Percentiles rank a stretch among this genome's conserved stretches.
Evolutionary conservation across 2,113 vertebrate species (phyloP).

Genomic region (Lepisosteus osseus): DNA sequence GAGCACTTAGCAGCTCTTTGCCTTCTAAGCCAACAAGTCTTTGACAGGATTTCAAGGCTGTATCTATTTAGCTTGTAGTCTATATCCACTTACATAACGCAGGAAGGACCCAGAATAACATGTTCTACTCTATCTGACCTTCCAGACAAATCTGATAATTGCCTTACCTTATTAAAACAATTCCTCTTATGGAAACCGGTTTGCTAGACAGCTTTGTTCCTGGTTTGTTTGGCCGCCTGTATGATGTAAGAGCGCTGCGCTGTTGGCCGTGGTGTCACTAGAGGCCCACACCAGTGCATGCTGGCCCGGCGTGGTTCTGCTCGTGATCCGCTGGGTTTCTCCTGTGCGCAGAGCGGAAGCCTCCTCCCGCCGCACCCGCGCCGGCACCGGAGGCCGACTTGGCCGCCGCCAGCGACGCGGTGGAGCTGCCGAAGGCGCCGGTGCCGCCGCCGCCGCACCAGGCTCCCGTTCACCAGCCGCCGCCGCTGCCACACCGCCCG

Average conservation of each 20-base stretch:
- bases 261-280: slow-evolving; percentile 19
- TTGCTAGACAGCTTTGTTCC: not conserved
- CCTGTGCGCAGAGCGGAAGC: slow-evolving; percentile 75
- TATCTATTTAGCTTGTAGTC: not conserved
- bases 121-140: not conserved
- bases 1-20: not conserved
- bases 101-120: not conserved
- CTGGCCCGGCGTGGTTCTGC: not conserved
- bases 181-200: slow-evolving; percentile 20
- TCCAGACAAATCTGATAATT: slow-evolving; percentile 47
- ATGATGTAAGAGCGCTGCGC: not conserved
- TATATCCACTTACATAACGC: not conserved
- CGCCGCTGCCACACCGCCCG: slow-evolving; percentile 83
- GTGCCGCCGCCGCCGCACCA: slow-evolving; percentile 85
- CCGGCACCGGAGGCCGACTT: slow-evolving; percentile 71
- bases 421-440: slow-evolving; percentile 74
- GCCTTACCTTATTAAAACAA: slow-evolving; percentile 42
- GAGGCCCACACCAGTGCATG: not conserved
- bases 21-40: not conserved
- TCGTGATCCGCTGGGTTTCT: not conserved
- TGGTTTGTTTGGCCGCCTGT: not conserved
- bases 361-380: slow-evolving; percentile 66
- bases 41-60: not conserved
- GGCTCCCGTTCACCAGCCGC: slow-evolving; percentile 83
- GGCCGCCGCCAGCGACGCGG: slow-evolving; percentile 57